Conservation (phyloP, 1,140 invertebrate genomes). For the Aphelenchoides avenae region DNA sequence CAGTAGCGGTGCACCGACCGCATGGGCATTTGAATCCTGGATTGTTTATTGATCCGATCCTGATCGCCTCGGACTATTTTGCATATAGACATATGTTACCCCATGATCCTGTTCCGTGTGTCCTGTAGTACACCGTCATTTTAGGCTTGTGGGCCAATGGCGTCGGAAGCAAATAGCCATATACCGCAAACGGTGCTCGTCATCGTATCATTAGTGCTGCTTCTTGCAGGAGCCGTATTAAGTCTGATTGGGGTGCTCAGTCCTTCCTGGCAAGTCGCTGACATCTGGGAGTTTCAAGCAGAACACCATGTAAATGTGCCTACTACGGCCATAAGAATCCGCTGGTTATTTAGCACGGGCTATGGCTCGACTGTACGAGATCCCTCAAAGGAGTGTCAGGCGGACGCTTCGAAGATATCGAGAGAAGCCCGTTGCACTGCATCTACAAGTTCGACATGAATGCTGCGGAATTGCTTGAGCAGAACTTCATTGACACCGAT, state of each 20-base stretch:
- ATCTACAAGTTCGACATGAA: conserved; percentile 50
- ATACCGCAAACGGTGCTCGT: too few relatives aligned
- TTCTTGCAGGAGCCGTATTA: conserved; percentile 37
- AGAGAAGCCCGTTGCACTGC: conserved; percentile 49
- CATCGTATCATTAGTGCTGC: conserved; percentile 39
- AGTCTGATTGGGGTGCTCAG: conserved; percentile 38
- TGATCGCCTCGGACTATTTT: too few relatives aligned
- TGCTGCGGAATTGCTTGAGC: conserved; percentile 37
- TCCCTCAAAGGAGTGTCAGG: too few relatives aligned
- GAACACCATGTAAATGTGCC: conserved; percentile 45
- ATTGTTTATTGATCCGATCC: too few relatives aligned
- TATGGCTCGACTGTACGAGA: conserved; percentile 50
- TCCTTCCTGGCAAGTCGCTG: conserved; percentile 51
- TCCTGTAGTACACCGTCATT: too few relatives aligned
- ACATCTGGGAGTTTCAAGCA: conserved; percentile 43
- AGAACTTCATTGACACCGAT: conserved; percentile 40
- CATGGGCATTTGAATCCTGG: too few relatives aligned
- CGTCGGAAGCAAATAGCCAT: too few relatives aligned
- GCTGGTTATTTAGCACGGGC: conserved; percentile 44
- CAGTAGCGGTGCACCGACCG: too few relatives aligned
- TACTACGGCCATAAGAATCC: background rate
- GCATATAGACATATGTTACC: too few relatives aligned
- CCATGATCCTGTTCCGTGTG: too few relatives aligned
- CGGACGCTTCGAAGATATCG: too few relatives aligned
- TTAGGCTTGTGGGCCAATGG: too few relatives aligned